Base-by-base conservation (phyloP, 2,113 vertebrate species). In the Ariopsis seemanni region DNA sequence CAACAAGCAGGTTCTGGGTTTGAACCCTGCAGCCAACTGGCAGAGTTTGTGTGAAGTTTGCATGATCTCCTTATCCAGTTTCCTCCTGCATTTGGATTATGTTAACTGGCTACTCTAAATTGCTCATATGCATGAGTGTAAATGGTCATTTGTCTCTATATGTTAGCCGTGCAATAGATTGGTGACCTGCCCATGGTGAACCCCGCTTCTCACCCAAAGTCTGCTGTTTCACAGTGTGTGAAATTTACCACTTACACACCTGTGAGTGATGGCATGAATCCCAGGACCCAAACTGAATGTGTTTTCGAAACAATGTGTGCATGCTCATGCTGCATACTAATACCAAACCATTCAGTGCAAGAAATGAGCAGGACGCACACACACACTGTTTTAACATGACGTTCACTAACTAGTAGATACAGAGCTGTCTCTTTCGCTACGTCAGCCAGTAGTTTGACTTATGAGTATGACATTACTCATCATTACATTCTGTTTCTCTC, bases 251-350 rank as follows among this genome's bases (percentile, higher is more conserved):
- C 42, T 42, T 42, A 42, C 42, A 42, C 42, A 42, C 93, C 94
- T 93, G 89, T 90, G 91, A 92, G 89, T 87, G 75, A 89, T 62
- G 93, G 92, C 94, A 95, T 89, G 90, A 94, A 94, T 95, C 92
- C 88, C 87, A 88, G 80, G 20, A 88, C 60, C 63, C 15, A 63
- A 34, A 81, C 84, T 75, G 85, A 90, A 90, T 87, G 75, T 88
- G 80, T 91, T 93, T 90, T 83, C 83, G 89, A 89, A 90, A 91
- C 88, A 57, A 91, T 91, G 87, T 87, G 86, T 71, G 87, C 90
- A 84, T 53, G 48, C 84, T 69, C 65, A 71, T 82, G 42, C 75
- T 60, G 86, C 86, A 89, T 88, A 87, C 71, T 86, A 90, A 87
- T 88, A 85, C 48, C 18, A 58, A 55, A 17, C 57, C 2, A 85